A percentile compares a stretch with the other conserved stretches of the same genome.
Evolutionary conservation across 2,888 invertebrate genomes (phyloP).

Genomic region (Meghimatium bilineatum): DNA sequence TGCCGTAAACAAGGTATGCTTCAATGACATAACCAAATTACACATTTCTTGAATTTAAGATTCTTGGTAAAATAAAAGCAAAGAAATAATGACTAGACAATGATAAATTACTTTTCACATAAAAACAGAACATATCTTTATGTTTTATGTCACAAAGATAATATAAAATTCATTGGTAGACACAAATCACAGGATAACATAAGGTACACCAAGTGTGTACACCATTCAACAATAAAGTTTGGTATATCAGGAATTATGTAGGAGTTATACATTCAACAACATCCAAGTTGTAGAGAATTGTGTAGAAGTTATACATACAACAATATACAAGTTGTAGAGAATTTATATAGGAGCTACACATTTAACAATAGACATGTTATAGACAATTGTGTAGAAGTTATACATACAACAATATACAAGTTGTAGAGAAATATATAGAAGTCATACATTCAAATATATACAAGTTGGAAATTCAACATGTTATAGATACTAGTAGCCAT

Average conservation of each 20-base stretch:
- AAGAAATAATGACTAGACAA: no score
- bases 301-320: no score
- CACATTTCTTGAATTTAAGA: no score
- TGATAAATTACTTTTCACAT: no score
- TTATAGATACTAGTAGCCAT: no score
- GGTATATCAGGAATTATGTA: background rate
- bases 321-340: background rate
- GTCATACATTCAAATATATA: background rate
- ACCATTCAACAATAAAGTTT: background rate
- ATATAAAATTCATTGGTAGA: conserved; percentile 5
- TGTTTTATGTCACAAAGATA: background rate
- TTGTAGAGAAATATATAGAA: background rate
- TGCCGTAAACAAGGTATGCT: no score
- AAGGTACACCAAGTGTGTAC: background rate
- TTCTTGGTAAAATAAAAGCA: no score
- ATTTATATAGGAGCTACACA: background rate
- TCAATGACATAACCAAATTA: no score
- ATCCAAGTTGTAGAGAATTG: background rate
- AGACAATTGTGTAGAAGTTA: no score
- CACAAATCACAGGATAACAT: conserved; percentile 9
- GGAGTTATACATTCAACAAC: background rate
- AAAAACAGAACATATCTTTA: no score
- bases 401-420: no score
- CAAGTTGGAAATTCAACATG: no score
- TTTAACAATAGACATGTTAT: background rate